These are phyloP conservation scores for Anolis carolinensis DNA, from an alignment of 2,113 vertebrate genomes.

Conservation along the genomic window DNA sequence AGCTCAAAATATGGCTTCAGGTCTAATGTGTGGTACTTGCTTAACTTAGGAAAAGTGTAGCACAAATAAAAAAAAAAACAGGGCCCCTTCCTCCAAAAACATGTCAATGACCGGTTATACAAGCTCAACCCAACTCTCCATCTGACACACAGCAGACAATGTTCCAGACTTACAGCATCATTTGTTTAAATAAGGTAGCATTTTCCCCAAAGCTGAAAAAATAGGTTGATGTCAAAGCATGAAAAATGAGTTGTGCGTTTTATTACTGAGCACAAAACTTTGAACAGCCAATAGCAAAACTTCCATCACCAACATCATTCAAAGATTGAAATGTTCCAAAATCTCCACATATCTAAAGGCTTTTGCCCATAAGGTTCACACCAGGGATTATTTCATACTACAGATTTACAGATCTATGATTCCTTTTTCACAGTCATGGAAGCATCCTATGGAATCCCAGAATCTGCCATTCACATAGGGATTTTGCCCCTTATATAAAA, in stretches of 20 bases:
- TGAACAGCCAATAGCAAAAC: neutral
- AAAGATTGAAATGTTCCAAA: neutral
- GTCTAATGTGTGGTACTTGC: neutral
- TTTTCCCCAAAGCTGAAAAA: constrained; percentile 3
- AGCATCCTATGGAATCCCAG: no score
- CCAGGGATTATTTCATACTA: no score
- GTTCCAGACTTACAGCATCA: neutral
- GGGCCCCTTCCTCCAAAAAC: constrained; percentile 8
- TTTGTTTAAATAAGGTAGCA: constrained; percentile 19
- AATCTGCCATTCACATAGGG: no score
- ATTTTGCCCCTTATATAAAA: no score
- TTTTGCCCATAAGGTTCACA: neutral
- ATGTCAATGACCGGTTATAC: neutral
- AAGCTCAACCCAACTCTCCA: neutral
- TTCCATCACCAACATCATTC: neutral
- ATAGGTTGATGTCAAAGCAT: neutral
- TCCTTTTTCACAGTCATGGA: no score
- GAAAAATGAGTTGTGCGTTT: constrained; percentile 4
- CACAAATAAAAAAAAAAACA: neutral
- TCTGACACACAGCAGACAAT: neutral
- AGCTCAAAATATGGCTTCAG: neutral
- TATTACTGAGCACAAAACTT: neutral
- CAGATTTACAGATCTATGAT: no score
- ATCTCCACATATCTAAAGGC: neutral
- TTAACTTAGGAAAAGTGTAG: neutral